Base-by-base conservation (phyloP, 30 jellyfish, hydroid and myxozoan genomes). In the Aurelia coerulea region DNA sequence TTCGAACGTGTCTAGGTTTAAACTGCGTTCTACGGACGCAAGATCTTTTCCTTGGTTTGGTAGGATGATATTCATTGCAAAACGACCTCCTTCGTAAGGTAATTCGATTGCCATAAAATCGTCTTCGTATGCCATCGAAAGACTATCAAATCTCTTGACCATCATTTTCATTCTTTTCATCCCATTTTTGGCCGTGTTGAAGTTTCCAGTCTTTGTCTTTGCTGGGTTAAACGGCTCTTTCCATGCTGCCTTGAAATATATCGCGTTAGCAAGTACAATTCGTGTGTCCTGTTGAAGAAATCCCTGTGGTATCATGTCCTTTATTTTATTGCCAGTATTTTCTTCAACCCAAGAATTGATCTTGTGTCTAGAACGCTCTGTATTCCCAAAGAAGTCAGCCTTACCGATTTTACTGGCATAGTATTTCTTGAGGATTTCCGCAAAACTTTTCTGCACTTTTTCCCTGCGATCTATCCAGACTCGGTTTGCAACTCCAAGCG, bases 181-280 rank as follows among this genome's bases (percentile, higher is more conserved):
- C 65, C 73, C 60, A 31, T 78, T 68, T 9, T 68, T 11, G 9
- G 95, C 54, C 32, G 81, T 50, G 65, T 81, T 18, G 80, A 89
- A 89, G 12, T 65, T 18, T 51, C 76, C 18, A 53, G 10, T 14
- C 33, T 31, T 65, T 17, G 97, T 95, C 29, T 50, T 87, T 37
- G 34, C 23, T 46, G 67, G 72, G 63, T 95, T 74, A 64, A 95
- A 95, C 18, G 85, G 86, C 33, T 77, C 29, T 74, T 63, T 63
- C 99, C 99, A 95, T 18, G 32, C 15, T 13, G 93, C 99, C 19
- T 91, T 91, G 83, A 91, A 91, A 63, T 85, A 85, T 4, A 91
- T 83, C 13, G 96, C 97, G 60, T 91, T 91, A 11, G 96, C 70
- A 3, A 91, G n/a, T 9, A 91, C 96, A 69, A 85, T 18, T 65